Conservation (phyloP, 1,140 invertebrate genomes). For the Tetranychus cinnabarinus region DNA sequence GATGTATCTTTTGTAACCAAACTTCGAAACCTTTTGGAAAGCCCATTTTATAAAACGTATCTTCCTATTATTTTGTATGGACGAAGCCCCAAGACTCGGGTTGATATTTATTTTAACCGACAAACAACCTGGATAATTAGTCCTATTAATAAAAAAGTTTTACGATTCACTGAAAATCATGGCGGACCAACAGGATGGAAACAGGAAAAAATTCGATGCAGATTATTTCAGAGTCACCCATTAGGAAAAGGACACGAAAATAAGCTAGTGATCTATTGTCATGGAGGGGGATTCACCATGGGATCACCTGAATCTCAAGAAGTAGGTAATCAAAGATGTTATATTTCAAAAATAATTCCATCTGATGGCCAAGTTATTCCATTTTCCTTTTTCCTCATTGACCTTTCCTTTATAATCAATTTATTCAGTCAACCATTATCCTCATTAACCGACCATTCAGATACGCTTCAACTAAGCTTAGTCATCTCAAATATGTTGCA, state of each 20-base stretch:
- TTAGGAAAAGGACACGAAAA: neutral
- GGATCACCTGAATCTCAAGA: conserved; percentile 89
- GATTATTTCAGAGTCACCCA: neutral
- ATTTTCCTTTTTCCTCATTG: too few species aligned
- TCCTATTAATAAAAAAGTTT: neutral
- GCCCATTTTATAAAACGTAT: neutral
- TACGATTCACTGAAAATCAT: neutral
- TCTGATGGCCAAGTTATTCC: too few species aligned
- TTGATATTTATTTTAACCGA: neutral
- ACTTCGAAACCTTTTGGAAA: neutral
- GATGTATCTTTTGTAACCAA: neutral
- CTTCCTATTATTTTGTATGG: neutral
- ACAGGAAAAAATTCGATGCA: neutral
- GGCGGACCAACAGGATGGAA: neutral
- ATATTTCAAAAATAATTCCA: too few species aligned
- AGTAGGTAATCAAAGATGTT: conserved; percentile 9
- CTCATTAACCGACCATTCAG: too few species aligned
- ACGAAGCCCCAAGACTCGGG: neutral
- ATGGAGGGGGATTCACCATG: conserved; percentile 70
- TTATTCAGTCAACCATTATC: too few species aligned
- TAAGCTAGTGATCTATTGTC: conserved; percentile 33
- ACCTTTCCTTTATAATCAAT: too few species aligned
- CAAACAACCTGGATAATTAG: neutral
- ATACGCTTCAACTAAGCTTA: too few species aligned
- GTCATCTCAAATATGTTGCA: too few species aligned